Evolutionary conservation across 2,113 vertebrate species (phyloP).

Genomic region (Epinephelus lanceolatus): DNA sequence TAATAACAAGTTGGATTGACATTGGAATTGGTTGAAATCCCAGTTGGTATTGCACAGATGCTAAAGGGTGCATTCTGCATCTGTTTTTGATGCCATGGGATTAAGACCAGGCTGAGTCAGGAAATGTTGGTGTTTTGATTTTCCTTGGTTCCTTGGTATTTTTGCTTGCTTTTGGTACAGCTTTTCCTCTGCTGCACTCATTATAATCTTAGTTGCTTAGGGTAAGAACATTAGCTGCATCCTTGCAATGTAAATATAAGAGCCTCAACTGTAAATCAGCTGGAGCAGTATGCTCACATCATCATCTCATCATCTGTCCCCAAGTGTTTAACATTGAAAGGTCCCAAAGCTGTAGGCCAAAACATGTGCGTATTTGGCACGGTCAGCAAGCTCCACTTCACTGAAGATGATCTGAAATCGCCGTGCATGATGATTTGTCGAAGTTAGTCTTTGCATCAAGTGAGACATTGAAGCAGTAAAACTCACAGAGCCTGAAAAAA

Average conservation of each 20-base stretch:
- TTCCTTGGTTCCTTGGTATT: neutral
- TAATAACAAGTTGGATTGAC: no score
- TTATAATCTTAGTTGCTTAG: neutral
- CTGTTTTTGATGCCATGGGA: no score
- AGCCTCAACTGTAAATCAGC: conserved; percentile 18
- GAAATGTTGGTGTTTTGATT: neutral
- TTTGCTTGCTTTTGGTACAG: neutral
- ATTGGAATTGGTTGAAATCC: no score
- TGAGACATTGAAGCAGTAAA: conserved; percentile 42
- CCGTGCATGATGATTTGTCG: neutral
- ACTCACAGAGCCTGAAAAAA: conserved; percentile 16
- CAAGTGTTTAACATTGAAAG: neutral
- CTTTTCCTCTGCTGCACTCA: neutral
- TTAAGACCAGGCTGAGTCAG: no score
- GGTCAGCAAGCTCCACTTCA: neutral
- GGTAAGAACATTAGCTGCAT: neutral
- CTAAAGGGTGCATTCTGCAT: no score
- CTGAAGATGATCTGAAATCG: conserved; percentile 23
- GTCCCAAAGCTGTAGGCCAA: neutral
- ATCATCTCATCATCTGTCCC: neutral
- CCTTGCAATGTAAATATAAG: conserved; percentile 3
- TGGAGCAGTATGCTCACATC: neutral
- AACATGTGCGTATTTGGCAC: neutral
- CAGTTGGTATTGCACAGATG: no score
- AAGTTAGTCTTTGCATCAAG: conserved; percentile 13